A percentile compares a stretch with the other conserved stretches of the same genome.
phyloP scores from a whole-genome alignment of 2,888 invertebrate genomes.

The Carpatolechia fugitivella region DNA sequence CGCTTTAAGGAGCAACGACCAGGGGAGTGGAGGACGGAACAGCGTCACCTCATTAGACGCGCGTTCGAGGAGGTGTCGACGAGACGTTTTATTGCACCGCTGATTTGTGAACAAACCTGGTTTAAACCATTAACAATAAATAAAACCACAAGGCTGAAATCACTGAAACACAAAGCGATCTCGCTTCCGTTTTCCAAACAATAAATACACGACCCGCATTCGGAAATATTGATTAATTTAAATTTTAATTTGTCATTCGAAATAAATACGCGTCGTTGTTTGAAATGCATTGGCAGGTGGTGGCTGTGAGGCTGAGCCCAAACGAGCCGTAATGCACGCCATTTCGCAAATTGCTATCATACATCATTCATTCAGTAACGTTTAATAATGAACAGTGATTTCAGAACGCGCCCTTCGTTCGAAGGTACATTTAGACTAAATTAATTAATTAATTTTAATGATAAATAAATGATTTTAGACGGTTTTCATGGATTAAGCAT shows the following conservation, averaged over 20 bases:
- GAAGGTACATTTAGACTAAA: too few relatives aligned
- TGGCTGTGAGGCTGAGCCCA: slow-evolving; percentile 30
- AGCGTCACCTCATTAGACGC: slow-evolving; percentile 12
- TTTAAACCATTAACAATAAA: slow-evolving; percentile 10
- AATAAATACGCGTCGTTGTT: slow-evolving; percentile 51
- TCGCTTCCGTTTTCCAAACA: slow-evolving; percentile 11
- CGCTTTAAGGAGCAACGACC: neutral
- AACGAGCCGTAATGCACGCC: slow-evolving; percentile 49
- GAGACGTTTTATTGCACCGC: slow-evolving; percentile 5
- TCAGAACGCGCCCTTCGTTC: slow-evolving; percentile 1
- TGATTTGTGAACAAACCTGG: slow-evolving; percentile 6
- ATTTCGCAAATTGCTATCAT: slow-evolving; percentile 60
- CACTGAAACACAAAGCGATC: slow-evolving; percentile 7
- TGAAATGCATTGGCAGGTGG: slow-evolving; percentile 44
- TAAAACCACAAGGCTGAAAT: too few relatives aligned
- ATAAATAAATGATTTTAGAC: too few relatives aligned
- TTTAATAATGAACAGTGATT: slow-evolving; percentile 18
- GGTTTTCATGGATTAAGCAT: too few relatives aligned
- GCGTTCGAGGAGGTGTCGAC: slow-evolving; percentile 9
- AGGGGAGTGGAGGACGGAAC: neutral
- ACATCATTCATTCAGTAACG: slow-evolving; percentile 55
- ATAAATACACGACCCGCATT: slow-evolving; percentile 19
- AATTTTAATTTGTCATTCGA: slow-evolving; percentile 43
- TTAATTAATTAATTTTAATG: too few relatives aligned
- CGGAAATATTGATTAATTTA: slow-evolving; percentile 34